Base-by-base conservation (phyloP, 2,888 invertebrate genomes). In the Eremobia ochroleuca region DNA sequence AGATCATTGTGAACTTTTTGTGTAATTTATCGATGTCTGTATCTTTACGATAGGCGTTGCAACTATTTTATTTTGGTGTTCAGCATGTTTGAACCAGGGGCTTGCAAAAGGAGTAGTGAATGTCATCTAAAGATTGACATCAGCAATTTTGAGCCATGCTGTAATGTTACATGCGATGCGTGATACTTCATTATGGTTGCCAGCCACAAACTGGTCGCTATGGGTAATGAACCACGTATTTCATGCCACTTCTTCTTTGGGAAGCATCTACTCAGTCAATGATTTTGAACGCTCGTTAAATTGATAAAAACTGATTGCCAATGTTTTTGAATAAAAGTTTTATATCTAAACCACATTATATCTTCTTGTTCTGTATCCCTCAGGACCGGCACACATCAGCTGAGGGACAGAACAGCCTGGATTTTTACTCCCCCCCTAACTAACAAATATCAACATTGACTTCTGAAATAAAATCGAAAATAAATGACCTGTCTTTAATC, bases 21-120 rank as follows among this genome's bases (percentile, higher is more conserved):
- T 59, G 49, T 61, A 52, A 34, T 68, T 69, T 65, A 69, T 85
- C 25, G 31, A 21, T 83, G 69, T 86, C 52, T 86, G 49, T 65
- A 28, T 52, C 3, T 59, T 25, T 31, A 58, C 11, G 21, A 25
- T 68, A 86, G n/a, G 59, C 21, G 28, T 65, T 73, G 72, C 69
- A 77, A 73, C 58, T 72, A 40, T 64, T 66, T 61, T 67, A 62
- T 25, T 76, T 76, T 66, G 58, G 70, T 52, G 52, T 61, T 82
- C 37, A 43, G 4, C 2, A 52, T 85, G 28, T 49, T 40, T 72
- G 72, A 64, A 64, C 18, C 2, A 31, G 28, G 34, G 13, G 9
- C 40, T 25, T 13, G 28, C 13, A 46, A 65, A n/a, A 64, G 40
- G 28, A 67, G 43, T 66, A 66, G 21, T 40, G 9, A 31, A 52